Base-by-base conservation (phyloP, 2,113 vertebrate genomes). In the Ophiodon elongatus region DNA sequence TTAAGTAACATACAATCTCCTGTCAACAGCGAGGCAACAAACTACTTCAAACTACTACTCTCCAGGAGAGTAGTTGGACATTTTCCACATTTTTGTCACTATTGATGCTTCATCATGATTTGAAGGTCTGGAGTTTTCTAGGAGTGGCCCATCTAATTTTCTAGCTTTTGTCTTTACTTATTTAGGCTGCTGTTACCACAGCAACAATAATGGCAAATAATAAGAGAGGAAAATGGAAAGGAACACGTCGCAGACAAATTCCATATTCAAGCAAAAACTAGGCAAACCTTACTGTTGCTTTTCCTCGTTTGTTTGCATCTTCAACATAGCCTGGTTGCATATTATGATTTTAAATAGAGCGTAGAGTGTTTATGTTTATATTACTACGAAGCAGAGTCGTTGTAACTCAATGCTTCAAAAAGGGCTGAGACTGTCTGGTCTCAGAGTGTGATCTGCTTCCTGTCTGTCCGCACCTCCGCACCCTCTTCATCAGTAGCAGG, bases 401-500 rank as follows among this genome's bases (percentile, higher is more conserved):
- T 39, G 78, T 59, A 70, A 59, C 19, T 41, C 35, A 15, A 6
- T 29, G 13, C 59, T 74, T 69, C 11, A 66, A 78, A 87, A 79
- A 79, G 10, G 45, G 23, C 63, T 43, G 37, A 73, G 67, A 19
- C 41, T 41, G 72, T 68, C 59, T 70, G 64, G 66, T 76, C 76
- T 85, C 57, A 70, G 45, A 78, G 60, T 52, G n/a, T 89, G 84
- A 90, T 94, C 93, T 95, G 94, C 80, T 88, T 91, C 76, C 37
- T 90, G 83, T 95, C 94, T 92, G 87, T 95, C 94, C 81, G 71
- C 94, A 94, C 92, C 89, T 92, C 87, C 21, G 57, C 70, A 81
- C 79, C 88, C 79, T 80, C 45, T 56, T 77, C 82, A 85, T 89
- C 45, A 73, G 64, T 80, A 29, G 62, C 83, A 84, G 37, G 54